Base-by-base conservation (phyloP, 2,797 vertebrate species). In the Euthynnus affinis region DNA sequence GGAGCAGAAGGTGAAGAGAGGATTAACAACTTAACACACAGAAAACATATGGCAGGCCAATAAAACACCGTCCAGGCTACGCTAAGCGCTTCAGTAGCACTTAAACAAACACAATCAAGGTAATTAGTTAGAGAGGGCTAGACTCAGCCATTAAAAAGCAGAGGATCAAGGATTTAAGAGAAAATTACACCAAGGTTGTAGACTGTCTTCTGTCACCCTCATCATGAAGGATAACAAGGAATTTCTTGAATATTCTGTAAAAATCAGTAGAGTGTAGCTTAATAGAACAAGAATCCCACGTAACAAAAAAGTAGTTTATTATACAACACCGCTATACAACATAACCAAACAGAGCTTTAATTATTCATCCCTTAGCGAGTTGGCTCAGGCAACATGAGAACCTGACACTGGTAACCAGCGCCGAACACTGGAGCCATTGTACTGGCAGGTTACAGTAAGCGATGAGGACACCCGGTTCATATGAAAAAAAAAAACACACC, bases 1-100 rank as follows among this genome's bases (percentile, higher is more conserved):
- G 71, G 87, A 90, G 83, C 86, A 80, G 86, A 92, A 90, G 71
- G 76, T 82, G 53, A 77, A 55, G 29, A 9, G 32, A 69, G 78
- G 76, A 86, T 84, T 80, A 89, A 62, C 75, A 78, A 68, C 67
- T 20, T 65, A 49, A 76, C 32, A 60, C 40, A 74, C 6, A 32
- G 13, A 71, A 46, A 84, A 64, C 86, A 89, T 87, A 90, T 87
- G 83, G 85, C 71, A 46, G 56, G 29, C 18, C 20, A 13, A 22
- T 61, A 9, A 60, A 56, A 23, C 59, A 67, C 10, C 0, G 1
- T 20, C 23, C 57, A 25, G 42, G 62, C 71, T 66, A 58, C 5
- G n/a, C 48, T 48, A 58, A 67, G 68, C 5, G 1, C 63, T 23
- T 34, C 14, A 71, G 62, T 17, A 49, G 34, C 37, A 66, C 64